Evolutionary conservation across 1,140 invertebrate genomes (phyloP), one percentile per base, ranked within the genome.

Genomic region (Danaus plexippus): DNA sequence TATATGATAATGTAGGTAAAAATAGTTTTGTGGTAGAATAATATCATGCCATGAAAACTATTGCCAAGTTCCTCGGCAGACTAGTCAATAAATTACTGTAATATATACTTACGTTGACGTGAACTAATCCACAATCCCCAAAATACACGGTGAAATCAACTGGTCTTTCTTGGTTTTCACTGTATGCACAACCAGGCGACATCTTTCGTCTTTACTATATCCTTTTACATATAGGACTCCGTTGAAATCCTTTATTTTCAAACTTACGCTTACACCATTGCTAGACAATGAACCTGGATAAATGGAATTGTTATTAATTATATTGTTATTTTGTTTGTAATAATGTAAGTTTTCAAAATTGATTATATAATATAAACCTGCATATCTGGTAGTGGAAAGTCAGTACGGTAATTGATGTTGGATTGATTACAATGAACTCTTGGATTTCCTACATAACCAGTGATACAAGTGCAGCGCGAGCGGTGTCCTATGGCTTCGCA

Each of bases 141-240:
- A 97, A 97, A 57, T 94, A 90, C 10, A 98, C 96, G 74, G 96
- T 96, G 85, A 97, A 98, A 66, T 93, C 92, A 73, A 97, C 93
- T 1, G 91, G 92, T 59, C 88, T 89, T 43, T 92, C 90, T 43
- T 90, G 87, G 11, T 92, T 90, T 66, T 93, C 91, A 9, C 93
- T 89, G 93, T 87, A 11, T 92, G 93, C 7, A 97, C 91, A 0
- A 96, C 90, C 47, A 92, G 88, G 64, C 96, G 89, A 81, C 96
- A 98, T 47, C 95, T 89, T 75, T 96, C 94, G 68, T 97, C 95
- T 78, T 97, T 97, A 73, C 95, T 97, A 77, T 97, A 95, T 9
- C 96, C 95, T 88, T 97, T 97, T 0, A 98, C 96, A 69, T 98
- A 98, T 0, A 98, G 86, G 1, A 98, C 92, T 4, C 96, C 96